These are phyloP conservation scores for Ctenodactylus gundi DNA, from an alignment of 2,113 vertebrate genomes.

Conservation along the genomic window DNA sequence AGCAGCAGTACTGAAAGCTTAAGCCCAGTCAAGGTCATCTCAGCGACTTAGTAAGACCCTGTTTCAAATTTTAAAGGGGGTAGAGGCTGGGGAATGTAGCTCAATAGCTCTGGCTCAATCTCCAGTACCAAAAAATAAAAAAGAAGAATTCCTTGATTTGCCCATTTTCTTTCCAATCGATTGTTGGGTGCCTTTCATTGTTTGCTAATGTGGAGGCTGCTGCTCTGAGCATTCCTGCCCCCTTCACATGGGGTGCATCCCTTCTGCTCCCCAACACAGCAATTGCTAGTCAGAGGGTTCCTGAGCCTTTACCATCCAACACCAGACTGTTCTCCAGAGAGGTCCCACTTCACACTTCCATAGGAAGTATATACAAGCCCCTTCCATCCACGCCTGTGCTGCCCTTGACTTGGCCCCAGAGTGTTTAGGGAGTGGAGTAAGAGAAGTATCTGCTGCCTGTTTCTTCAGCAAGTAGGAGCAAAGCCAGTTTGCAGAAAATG, in stretches of 20 bases:
- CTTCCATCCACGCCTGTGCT: background rate
- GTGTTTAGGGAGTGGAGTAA: background rate
- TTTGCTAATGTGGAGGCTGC: background rate
- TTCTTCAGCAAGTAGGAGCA: background rate
- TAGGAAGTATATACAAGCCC: no score
- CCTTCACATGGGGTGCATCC: rapidly evolving
- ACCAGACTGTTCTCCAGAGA: no score
- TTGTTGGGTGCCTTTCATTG: background rate
- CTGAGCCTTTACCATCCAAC: background rate
- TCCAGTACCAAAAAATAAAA: background rate
- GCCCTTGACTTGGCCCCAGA: background rate
- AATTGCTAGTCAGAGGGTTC: background rate
- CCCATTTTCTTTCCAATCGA: background rate
- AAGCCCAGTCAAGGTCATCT: no score
- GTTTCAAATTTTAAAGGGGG: no score
- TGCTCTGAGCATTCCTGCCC: background rate
- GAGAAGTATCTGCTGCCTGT: no score
- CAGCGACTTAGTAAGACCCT: no score
- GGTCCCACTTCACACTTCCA: no score
- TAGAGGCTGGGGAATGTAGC: no score
- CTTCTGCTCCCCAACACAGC: background rate
- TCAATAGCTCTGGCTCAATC: no score
- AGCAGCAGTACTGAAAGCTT: no score
- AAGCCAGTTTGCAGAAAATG: background rate
- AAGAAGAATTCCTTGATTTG: no score